These are phyloP conservation scores for Anneissia japonica DNA, from an alignment of 35 echinoderm and acorn worm genomes.

Conservation along the genomic window DNA sequence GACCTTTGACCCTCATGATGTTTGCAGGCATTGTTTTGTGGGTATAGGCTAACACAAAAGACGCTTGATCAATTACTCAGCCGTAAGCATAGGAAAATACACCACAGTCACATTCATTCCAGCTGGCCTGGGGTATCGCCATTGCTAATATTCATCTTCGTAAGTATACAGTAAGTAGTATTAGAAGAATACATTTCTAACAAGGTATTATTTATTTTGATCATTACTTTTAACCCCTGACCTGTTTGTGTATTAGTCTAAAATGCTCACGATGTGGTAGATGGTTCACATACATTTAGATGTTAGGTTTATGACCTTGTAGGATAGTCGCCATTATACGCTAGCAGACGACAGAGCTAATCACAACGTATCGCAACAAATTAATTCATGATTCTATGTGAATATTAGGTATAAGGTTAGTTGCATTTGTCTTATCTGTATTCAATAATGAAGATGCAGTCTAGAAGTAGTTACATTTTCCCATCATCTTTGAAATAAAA, in stretches of 20 bases:
- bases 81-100: neutral
- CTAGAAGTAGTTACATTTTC: too few relatives aligned
- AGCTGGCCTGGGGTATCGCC: neutral
- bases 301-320: neutral
- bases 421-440: neutral
- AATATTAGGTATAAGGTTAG: neutral
- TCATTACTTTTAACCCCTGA: neutral
- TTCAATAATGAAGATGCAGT: too few relatives aligned
- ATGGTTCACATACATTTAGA: neutral
- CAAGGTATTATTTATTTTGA: neutral
- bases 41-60: slow-evolving; percentile 1
- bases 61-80: neutral
- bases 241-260: neutral
- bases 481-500: neutral
- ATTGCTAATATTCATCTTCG: neutral
- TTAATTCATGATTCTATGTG: neutral
- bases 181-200: neutral
- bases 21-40: neutral
- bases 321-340: neutral
- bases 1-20: neutral
- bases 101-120: neutral
- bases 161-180: neutral
- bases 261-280: neutral
- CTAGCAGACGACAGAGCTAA: neutral
- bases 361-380: neutral